A percentile compares a stretch with the other conserved stretches of the same genome.
Conservation (phyloP, 2,797 vertebrate genomes). For the Macrochelys suwanniensis region DNA sequence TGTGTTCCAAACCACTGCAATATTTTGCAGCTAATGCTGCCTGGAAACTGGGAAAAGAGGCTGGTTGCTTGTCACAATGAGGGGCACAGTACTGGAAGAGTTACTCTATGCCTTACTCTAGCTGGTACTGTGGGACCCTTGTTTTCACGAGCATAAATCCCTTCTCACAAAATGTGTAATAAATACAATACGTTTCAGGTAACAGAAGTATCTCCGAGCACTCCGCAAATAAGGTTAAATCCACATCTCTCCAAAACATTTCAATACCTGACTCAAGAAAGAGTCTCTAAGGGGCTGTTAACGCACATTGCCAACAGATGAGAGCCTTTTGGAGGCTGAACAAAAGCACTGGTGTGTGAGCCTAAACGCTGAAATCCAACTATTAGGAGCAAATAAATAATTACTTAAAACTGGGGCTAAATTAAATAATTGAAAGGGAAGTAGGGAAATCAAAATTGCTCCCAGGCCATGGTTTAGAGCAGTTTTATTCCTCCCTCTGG, state of each 20-base stretch:
- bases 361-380: not conserved
- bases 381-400: slow-evolving; percentile 18
- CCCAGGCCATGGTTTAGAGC: not conserved
- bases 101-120: not conserved
- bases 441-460: not conserved
- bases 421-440: slow-evolving; percentile 37
- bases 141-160: not conserved
- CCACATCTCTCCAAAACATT: not conserved
- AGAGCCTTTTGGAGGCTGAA: slow-evolving; percentile 25
- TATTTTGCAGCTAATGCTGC: not conserved
- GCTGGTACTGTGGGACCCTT: not conserved
- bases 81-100: not conserved
- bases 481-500: slow-evolving; percentile 7
- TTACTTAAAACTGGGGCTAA: not conserved
- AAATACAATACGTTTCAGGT: not conserved
- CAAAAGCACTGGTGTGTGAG: slow-evolving; percentile 21
- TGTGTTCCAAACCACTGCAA: not conserved
- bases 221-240: not conserved
- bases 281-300: not conserved
- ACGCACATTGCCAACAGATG: not conserved
- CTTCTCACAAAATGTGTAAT: not conserved
- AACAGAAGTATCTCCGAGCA: not conserved
- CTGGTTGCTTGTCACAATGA: not conserved
- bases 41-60: not conserved
- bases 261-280: not conserved